Conservation (phyloP, 2,113 vertebrate species). For the Periophthalmus modestus region DNA sequence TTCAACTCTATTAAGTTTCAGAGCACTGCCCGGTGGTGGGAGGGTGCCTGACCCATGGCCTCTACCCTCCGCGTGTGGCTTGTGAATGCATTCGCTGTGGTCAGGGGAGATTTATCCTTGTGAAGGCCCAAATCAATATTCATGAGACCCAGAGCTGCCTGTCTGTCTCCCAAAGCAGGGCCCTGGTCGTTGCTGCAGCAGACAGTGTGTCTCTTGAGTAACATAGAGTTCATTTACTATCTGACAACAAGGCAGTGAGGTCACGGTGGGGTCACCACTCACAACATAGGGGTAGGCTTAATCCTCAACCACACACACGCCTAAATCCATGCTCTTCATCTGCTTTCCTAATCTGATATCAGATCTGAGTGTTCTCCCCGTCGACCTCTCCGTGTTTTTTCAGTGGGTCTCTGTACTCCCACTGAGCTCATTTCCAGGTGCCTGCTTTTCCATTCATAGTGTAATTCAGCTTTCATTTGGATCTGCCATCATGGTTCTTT, state of each 20-base stretch:
- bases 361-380: conserved; percentile 29
- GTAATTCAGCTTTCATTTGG: background rate
- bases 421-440: conserved; percentile 16
- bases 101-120: conserved; percentile 9
- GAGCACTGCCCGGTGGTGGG: conserved; percentile 15
- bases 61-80: background rate
- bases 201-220: conserved; percentile 49
- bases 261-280: conserved; percentile 32
- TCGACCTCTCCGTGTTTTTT: conserved; percentile 23
- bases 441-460: background rate
- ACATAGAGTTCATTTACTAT: conserved; percentile 37
- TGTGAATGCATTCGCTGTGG: conserved; percentile 12
- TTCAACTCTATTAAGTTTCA: conserved; percentile 29
- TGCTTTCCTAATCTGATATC: conserved; percentile 35
- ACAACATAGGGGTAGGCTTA: conserved; percentile 22
- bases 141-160: conserved; percentile 35
- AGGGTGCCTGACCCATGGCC: conserved; percentile 20
- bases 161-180: conserved; percentile 37
- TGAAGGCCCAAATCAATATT: conserved; percentile 52
- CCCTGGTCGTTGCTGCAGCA: conserved; percentile 43
- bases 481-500: conserved; percentile 1
- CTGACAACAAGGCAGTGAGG: conserved; percentile 46
- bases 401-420: conserved; percentile 12
- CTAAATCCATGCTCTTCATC: conserved; percentile 15
- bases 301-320: conserved; percentile 21